These are phyloP conservation scores for Vipera latastei DNA, from an alignment of 2,797 vertebrate species.

Conservation along the genomic window DNA sequence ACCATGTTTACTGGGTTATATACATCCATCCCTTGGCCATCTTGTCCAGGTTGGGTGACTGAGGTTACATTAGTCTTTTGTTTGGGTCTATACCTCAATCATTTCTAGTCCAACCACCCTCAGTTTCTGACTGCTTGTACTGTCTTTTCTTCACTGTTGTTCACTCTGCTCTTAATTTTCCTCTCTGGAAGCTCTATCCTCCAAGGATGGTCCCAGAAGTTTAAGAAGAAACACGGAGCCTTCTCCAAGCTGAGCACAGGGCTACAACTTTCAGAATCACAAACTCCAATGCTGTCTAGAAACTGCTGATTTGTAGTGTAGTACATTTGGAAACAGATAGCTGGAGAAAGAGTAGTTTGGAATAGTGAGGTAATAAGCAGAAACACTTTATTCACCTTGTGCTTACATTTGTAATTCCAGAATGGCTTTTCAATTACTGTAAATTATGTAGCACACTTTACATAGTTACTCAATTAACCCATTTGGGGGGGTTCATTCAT, in stretches of 20 bases:
- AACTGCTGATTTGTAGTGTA: background rate
- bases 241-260: background rate
- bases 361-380: background rate
- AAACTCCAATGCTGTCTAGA: background rate
- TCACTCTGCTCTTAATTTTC: background rate
- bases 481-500: background rate
- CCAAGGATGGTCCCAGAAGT: background rate
- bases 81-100: background rate
- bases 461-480: background rate
- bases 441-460: background rate
- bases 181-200: background rate
- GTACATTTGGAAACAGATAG: background rate
- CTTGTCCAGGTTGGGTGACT: background rate
- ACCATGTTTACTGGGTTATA: background rate
- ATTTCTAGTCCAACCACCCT: background rate
- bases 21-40: background rate
- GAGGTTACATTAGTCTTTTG: background rate
- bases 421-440: background rate
- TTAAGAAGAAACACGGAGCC: background rate
- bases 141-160: background rate
- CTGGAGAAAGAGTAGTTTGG: background rate
- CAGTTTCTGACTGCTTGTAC: background rate
- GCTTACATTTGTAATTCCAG: background rate
- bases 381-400: background rate
- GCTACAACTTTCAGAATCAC: background rate